phyloP scores from a whole-genome alignment of 2,888 invertebrate species.

The Tenthredo amoena region DNA sequence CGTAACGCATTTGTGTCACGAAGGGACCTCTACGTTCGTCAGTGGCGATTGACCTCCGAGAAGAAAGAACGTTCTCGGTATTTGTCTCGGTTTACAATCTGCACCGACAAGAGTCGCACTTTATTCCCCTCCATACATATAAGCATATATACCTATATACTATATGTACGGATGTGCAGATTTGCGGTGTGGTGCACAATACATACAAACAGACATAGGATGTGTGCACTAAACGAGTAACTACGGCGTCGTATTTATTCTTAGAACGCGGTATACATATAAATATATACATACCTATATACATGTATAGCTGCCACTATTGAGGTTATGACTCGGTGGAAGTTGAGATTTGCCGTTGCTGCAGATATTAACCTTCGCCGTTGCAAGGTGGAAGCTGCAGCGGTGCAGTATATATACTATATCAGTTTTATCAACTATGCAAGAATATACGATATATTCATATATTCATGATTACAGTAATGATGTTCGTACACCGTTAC shows the following conservation, averaged over 20 bases:
- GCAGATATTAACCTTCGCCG: neutral
- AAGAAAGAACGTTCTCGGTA: neutral
- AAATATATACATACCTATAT: neutral
- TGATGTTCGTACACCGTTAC: neutral
- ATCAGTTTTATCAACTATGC: neutral
- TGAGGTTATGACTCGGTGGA: neutral
- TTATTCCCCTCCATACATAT: neutral
- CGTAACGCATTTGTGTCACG: neutral
- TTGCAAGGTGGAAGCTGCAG: constrained; percentile 7
- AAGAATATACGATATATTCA: neutral
- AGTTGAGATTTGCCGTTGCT: neutral
- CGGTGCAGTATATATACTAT: neutral
- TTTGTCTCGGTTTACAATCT: constrained; percentile 20
- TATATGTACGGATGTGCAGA: neutral
- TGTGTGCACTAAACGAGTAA: neutral
- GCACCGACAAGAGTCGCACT: constrained; percentile 13
- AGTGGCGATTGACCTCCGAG: constrained; percentile 26
- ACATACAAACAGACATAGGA: neutral
- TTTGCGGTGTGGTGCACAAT: neutral
- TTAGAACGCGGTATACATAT: neutral
- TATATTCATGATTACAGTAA: neutral
- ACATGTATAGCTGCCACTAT: neutral
- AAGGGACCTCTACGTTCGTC: neutral
- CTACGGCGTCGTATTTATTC: neutral
- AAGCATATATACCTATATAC: neutral